Evolutionary conservation across 1,140 invertebrate genomes (phyloP), one percentile per base, ranked within the genome.

Genomic region (Penaeus vannamei): DNA sequence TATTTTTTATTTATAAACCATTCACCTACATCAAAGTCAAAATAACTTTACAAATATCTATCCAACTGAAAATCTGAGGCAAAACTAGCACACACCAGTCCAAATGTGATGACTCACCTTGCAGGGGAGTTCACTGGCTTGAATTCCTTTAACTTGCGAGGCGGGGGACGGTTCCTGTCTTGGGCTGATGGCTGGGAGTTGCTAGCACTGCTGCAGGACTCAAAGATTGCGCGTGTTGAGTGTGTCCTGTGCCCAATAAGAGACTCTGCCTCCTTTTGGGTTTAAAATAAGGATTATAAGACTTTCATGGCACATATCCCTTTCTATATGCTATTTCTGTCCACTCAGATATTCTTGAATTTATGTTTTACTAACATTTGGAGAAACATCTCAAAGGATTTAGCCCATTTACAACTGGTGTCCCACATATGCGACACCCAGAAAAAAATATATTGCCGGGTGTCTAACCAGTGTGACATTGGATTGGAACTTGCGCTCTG

Each of bases 91-190:
- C 3, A 69, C 14, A 69, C 7, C 23, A 3, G 7, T 29, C 23
- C 14, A 14, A 23, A 14, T 5, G 3, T 29, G 7, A 72, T 72
- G n/a, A 29, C 66, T 1, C n/a, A 87, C 86, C 86, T 86, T 61
- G n/a, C 60, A 53, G 42, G 26, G 61, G n/a, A 60, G 32, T 89
- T 89, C n/a, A 85, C 76, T 23, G 88, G 88, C 20, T 85, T 84
- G 32, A 89, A 89, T 66, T 89, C 88, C 42, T 89, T 89, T 64
- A 89, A 29, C 19, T 83, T 72, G 26, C 88, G 83, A 20, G 88
- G 88, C n/a, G 88, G 88, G 20, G 88, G 88, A 59, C 88, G 82
- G 77, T 85, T 89, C 46, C n/a, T 85, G 59, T 84, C 77, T 36
- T 76, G 36, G 29, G 59, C 2, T 82, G 77, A 23, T 72, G 53